phyloP scores from a whole-genome alignment of 2,888 invertebrate genomes.

The Dryobota labecula region DNA sequence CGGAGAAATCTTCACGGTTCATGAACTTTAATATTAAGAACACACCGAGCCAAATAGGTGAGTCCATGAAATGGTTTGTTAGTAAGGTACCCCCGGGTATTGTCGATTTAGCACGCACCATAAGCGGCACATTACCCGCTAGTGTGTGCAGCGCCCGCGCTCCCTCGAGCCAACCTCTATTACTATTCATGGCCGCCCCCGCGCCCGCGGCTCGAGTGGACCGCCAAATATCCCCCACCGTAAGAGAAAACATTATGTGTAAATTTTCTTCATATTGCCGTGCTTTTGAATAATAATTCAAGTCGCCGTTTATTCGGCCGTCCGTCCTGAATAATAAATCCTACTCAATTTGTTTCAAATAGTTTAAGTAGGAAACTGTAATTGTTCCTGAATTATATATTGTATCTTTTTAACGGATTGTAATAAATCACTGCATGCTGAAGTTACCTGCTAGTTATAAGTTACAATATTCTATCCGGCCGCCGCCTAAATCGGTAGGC shows the following conservation, averaged over 20 bases:
- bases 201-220: constrained; percentile 79
- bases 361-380: constrained; percentile 56
- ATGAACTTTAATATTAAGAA: constrained; percentile 75
- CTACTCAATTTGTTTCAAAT: constrained; percentile 63
- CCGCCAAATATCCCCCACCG: constrained; percentile 72
- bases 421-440: constrained; percentile 60
- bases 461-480: constrained; percentile 43
- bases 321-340: constrained; percentile 68
- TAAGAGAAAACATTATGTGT: constrained; percentile 76
- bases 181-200: constrained; percentile 88
- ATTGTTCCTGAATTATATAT: constrained; percentile 59
- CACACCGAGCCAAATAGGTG: constrained; percentile 79
- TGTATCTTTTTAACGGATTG: constrained; percentile 48
- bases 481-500: constrained; percentile 58
- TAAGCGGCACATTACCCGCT: constrained; percentile 83
- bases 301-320: constrained; percentile 56
- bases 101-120: constrained; percentile 90
- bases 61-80: constrained; percentile 82
- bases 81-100: constrained; percentile 82
- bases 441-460: constrained; percentile 55
- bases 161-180: constrained; percentile 81
- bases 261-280: constrained; percentile 73
- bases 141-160: constrained; percentile 68
- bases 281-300: constrained; percentile 75
- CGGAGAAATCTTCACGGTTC: constrained; percentile 71